Base-by-base conservation (phyloP, 1,140 invertebrate species). In the Armadillidium nasatum region DNA sequence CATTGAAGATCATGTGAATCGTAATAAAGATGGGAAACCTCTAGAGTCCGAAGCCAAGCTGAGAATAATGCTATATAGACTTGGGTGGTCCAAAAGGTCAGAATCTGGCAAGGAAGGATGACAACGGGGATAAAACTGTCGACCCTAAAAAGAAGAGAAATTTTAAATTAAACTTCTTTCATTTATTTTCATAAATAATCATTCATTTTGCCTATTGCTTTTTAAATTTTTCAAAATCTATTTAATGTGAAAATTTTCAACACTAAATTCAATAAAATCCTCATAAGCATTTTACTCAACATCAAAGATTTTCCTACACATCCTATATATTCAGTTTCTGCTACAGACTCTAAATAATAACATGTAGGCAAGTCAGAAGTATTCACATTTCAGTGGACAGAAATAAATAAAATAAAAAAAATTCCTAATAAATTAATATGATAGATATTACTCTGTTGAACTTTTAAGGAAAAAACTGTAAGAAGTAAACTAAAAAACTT, bases 251-350 rank as follows among this genome's bases (percentile, higher is more conserved):
- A 44, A 68, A 46, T 22, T 60, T 22, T 54, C 19, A 11, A 74
- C 60, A 19, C 54, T 81, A 80, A n/a, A 84, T 83, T 88, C 87
- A 84, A 88, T 88, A 82, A 89, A 89, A 66, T 90, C 90, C 75
- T 93, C 92, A 90, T 74, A 97, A 86, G 45, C 93, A 91, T 82
- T 94, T 90, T 86, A 93, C 93, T 87, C 95, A 97, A 87, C 98
- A 33, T 33, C 33, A 3, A 33, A 1, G 1, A 33, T 6, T 33
- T 33, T 6, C 6, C 33, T 33, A 33, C 2, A 33, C 33, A 33
- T 6, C 6, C 33, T 33, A 33, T 33, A 1, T 33, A 33, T 33
- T 33, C 6, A 33, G 2, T 6, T 33, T 33, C 6, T 33, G 2
- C 33, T 6, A 1, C 1, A 33, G 33, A 33, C 33, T 6, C 33